Evolutionary conservation across 1,140 invertebrate species (phyloP).

Genomic region (Frieseomelitta varia): DNA sequence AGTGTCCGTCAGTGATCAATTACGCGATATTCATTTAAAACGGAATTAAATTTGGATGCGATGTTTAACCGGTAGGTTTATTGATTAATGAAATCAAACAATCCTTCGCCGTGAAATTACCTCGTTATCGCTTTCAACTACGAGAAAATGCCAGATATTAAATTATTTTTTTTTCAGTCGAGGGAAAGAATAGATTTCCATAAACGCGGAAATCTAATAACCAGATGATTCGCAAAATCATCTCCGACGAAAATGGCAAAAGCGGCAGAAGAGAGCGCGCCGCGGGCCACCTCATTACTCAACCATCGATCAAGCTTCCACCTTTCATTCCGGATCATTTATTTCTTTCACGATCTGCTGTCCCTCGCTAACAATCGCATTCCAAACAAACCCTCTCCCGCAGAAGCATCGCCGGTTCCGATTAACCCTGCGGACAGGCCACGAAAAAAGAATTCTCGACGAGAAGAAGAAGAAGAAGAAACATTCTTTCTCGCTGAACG

Average conservation of each 20-base stretch:
- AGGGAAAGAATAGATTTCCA: too few relatives aligned
- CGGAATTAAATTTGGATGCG: background rate
- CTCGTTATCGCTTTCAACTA: too few relatives aligned
- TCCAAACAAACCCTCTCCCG: conserved; percentile 25
- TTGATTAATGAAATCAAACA: background rate
- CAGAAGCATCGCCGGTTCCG: conserved; percentile 18
- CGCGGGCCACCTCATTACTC: background rate
- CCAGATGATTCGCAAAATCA: background rate
- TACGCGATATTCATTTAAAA: background rate
- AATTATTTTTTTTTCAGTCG: background rate
- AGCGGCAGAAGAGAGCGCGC: too few relatives aligned
- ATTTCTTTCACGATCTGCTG: conserved; percentile 32
- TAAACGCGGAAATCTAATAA: background rate
- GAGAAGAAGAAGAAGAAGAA: conserved; percentile 7
- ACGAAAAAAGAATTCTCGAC: background rate
- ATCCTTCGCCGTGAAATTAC: background rate
- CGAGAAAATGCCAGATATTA: background rate
- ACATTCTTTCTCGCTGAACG: background rate
- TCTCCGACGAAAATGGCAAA: background rate
- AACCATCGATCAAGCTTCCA: conserved; percentile 12
- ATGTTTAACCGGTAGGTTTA: background rate
- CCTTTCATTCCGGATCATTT: conserved; percentile 10
- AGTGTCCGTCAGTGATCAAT: background rate
- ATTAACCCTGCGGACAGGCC: conserved; percentile 16
- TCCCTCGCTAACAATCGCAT: conserved; percentile 12